Base-by-base conservation (phyloP, 1,140 invertebrate genomes). In the Gryllus bimaculatus region DNA sequence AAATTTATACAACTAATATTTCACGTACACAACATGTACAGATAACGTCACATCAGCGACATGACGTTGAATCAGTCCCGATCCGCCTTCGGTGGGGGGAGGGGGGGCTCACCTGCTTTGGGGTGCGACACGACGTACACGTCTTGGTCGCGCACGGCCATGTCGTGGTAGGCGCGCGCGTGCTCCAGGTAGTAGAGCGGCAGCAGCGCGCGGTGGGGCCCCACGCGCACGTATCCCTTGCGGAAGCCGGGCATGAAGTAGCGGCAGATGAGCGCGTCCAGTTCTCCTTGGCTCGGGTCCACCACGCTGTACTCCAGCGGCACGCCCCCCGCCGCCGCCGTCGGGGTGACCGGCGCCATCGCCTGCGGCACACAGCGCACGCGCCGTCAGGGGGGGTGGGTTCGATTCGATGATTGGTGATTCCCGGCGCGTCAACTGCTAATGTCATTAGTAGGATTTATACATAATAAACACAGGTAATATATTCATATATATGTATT, bases 71-170 rank as follows among this genome's bases (percentile, higher is more conserved):
- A 39, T 39, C 26, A 1, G 26, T 5, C 26, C 26, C n/a, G n/a
- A n/a, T n/a, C n/a, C n/a, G n/a, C n/a, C n/a, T n/a, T n/a, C n/a
- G n/a, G n/a, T 39, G 26, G 26, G 1, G 1, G 26, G 5, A 5
- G 26, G 5, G 26, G 26, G 26, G 26, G 1, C 79, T 82, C 79
- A 83, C 84, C 88, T 76, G 87, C 84, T 82, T 89, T 89, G 8
- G 87, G 87, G 81, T 85, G 88, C 75, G 85, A 87, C 73, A 86
- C 84, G 15, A 89, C 81, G 85, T 85, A 88, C 26, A 87, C 80
- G 78, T 88, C 87, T 74, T 87, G 86, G n/a, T 85, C 79, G n/a
- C 86, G 82, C 7, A 90, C 85, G 80, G 88, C 81, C 81, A 88
- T 83, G 78, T 86, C 84, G 75, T 85, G 83, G 47, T 87, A 84